These are phyloP conservation scores for Toxotes jaculatrix DNA, from an alignment of 2,113 vertebrate genomes.

Conservation along the genomic window DNA sequence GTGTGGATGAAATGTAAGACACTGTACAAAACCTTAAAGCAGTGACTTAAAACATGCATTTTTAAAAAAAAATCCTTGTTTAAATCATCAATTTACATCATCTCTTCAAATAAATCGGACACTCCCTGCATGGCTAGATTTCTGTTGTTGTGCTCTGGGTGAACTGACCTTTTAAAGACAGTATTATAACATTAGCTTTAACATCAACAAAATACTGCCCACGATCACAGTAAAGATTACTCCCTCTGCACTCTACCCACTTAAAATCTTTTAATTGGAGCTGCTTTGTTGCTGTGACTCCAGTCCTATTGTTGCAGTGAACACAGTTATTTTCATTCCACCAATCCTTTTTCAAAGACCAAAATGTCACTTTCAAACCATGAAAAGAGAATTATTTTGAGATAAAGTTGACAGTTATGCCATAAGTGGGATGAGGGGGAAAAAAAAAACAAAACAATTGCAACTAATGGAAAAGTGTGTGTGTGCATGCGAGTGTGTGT, in stretches of 20 bases:
- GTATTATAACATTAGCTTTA: neutral
- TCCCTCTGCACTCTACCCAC: neutral
- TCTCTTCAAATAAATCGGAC: too few relatives aligned
- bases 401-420: slow-evolving; percentile 1
- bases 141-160: neutral
- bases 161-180: neutral
- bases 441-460: slow-evolving; percentile 1
- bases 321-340: neutral
- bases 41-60: too few relatives aligned
- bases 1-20: too few relatives aligned
- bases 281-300: neutral
- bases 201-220: neutral
- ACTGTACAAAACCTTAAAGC: too few relatives aligned
- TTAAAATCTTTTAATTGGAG: neutral
- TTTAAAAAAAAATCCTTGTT: too few relatives aligned
- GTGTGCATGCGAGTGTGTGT: slow-evolving; percentile 8
- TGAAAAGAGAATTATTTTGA: slow-evolving; percentile 1
- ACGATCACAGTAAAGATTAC: neutral
- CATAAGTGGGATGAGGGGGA: slow-evolving; percentile 7
- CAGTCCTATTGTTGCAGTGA: too few relatives aligned
- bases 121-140: neutral
- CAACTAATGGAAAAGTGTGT: slow-evolving; percentile 29
- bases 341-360: neutral
- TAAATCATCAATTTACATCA: too few relatives aligned
- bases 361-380: slow-evolving; percentile 24